Base-by-base conservation (phyloP, 2,888 invertebrate genomes). In the Tridacna gigas region DNA sequence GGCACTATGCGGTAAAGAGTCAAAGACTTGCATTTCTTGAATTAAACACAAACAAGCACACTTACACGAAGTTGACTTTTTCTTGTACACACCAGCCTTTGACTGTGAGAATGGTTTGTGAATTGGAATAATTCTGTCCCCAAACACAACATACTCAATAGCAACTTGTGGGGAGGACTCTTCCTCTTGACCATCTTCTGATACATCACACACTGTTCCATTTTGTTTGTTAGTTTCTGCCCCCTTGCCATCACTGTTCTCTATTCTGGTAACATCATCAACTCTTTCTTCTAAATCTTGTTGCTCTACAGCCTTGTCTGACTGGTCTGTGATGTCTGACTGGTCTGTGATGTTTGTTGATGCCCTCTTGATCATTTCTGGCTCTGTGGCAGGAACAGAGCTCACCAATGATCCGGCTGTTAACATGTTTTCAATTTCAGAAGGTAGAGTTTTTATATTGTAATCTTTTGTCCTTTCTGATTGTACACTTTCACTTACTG, bases 141-240 rank as follows among this genome's bases (percentile, higher is more conserved):
- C 82, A 26, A 80, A 76, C 60, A 86, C 65, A 20, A 86, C 85
- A 86, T 86, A 86, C 74, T 86, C 82, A 66, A 82, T 82, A 25
- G 81, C 77, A 18, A 78, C 80, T 48, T 83, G 78, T 22, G 71
- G 71, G 1, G 71, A 71, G 37, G 37, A 37, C 3, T 37, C 37
- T 37, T 37, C 7, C 3, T 37, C 37, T 2, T 37, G 3, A 51
- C n/a, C 26, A n/a, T 9, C 51, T 22, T 22, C 25, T 51, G 48
- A 51, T 51, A 71, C 51, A 20, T 51, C 71, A 71, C 71, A 71
- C 0, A 71, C 71, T 22, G 12, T 51, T 4, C 71, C 71, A 71
- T 71, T 51, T 26, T 45, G 51, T 47, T 71, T 51, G 25, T 25
- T 5, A 26, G 11, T 18, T 61, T 74, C 74, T 28, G 56, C 60